phyloP scores from a whole-genome alignment of 2,113 vertebrate species.

The Pelvicachromis taeniatus region DNA sequence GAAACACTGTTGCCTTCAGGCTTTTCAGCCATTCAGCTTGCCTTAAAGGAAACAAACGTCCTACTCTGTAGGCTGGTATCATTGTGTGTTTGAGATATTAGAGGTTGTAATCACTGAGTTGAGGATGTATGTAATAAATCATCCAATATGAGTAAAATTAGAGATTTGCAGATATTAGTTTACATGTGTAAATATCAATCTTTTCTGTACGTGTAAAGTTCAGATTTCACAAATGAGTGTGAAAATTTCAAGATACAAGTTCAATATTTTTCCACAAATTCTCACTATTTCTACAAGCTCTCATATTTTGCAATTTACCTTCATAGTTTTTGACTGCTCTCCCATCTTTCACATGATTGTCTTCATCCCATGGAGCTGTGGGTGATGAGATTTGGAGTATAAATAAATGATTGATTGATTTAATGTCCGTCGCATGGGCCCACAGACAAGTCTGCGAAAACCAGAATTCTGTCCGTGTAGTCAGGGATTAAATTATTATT shows the following conservation, averaged over 20 bases:
- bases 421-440: background rate
- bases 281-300: background rate
- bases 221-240: background rate
- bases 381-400: background rate
- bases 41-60: background rate
- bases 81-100: background rate
- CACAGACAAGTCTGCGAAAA: background rate
- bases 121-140: background rate
- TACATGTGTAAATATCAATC: background rate
- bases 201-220: background rate
- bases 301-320: background rate
- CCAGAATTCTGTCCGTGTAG: background rate
- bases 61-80: background rate
- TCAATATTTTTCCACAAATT: background rate
- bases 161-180: background rate
- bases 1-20: background rate
- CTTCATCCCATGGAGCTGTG: background rate
- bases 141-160: background rate
- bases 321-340: background rate
- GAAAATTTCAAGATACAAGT: background rate
- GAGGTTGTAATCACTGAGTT: background rate
- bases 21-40: background rate
- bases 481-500: no score
- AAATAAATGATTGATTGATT: background rate
- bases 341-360: background rate